Evolutionary conservation across 2,113 vertebrate genomes (phyloP).

Genomic region (Toxotes chatareus): DNA sequence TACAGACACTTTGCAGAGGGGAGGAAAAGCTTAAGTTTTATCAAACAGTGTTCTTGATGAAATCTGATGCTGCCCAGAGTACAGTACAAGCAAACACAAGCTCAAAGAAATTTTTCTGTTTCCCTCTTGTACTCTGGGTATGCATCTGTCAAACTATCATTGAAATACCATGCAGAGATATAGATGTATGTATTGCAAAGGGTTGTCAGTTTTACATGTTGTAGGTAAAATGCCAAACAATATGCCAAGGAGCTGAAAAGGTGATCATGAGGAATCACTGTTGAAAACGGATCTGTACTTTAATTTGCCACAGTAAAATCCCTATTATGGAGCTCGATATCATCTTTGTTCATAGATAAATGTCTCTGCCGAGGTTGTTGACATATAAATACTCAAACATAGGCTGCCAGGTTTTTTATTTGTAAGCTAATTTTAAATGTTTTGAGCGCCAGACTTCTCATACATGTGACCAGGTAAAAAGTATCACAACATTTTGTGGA

Average conservation of each 20-base stretch:
- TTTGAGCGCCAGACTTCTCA: no score
- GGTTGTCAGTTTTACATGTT: not conserved
- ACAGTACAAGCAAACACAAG: slow-evolving; percentile 22
- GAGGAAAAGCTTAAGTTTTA: slow-evolving; percentile 67
- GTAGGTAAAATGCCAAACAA: not conserved
- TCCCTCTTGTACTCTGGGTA: slow-evolving; percentile 18
- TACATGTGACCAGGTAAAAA: no score
- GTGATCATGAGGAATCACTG: not conserved
- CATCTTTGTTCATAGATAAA: not conserved
- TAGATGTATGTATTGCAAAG: not conserved
- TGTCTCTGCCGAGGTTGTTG: not conserved
- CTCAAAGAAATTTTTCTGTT: slow-evolving; percentile 2
- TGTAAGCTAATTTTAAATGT: no score
- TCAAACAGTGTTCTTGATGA: slow-evolving; percentile 63
- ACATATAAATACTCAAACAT: not conserved
- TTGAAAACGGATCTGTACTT: not conserved
- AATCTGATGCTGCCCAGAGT: slow-evolving; percentile 54
- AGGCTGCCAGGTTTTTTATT: not conserved
- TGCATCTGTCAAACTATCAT: slow-evolving; percentile 23
- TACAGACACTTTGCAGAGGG: slow-evolving; percentile 66
- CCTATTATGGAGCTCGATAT: not conserved
- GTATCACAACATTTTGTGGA: no score
- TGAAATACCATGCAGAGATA: slow-evolving; percentile 21
- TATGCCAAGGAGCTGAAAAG: not conserved
- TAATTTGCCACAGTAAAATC: not conserved